Conservation (phyloP, 1,140 invertebrate genomes). For the Drosophila pseudoobscura region DNA sequence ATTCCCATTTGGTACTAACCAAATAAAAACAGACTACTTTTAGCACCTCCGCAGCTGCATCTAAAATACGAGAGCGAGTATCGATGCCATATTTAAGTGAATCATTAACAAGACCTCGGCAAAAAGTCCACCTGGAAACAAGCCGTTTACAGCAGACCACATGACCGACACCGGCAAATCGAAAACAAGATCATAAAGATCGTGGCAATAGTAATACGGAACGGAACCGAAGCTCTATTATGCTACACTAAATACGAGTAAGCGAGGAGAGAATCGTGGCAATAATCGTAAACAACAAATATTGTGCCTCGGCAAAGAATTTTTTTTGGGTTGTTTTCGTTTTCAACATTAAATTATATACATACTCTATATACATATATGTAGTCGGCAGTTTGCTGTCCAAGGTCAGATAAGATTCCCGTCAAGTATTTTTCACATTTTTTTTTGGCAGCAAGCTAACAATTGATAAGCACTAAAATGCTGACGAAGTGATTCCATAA, state of each 20-base stretch:
- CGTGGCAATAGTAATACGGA: too few species aligned
- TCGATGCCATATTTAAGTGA: slow-evolving; percentile 49
- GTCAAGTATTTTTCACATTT: slow-evolving; percentile 32
- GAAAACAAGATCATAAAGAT: slow-evolving; percentile 71
- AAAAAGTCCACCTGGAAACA: slow-evolving; percentile 55
- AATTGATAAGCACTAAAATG: slow-evolving; percentile 42
- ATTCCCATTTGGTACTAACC: slow-evolving; percentile 2
- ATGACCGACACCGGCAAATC: slow-evolving; percentile 46
- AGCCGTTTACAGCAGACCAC: slow-evolving; percentile 33
- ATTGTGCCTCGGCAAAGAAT: slow-evolving; percentile 30
- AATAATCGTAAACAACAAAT: slow-evolving; percentile 53
- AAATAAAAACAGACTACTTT: slow-evolving; percentile 35
- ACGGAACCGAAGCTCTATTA: too few species aligned
- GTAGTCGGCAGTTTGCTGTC: slow-evolving; percentile 9
- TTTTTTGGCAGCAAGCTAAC: slow-evolving; percentile 5
- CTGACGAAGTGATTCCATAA: slow-evolving; percentile 36
- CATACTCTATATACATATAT: neutral
- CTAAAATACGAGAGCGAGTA: slow-evolving; percentile 37
- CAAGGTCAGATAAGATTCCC: slow-evolving; percentile 52
- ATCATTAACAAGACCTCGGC: slow-evolving; percentile 54
- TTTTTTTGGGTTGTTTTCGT: slow-evolving; percentile 32
- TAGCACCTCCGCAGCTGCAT: slow-evolving; percentile 35
- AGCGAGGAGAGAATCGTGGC: slow-evolving; percentile 27
- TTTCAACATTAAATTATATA: slow-evolving; percentile 22
- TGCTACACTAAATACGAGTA: neutral